These are phyloP conservation scores for Tipula lateralis DNA, from an alignment of 2,888 invertebrate genomes.

Conservation along the genomic window DNA sequence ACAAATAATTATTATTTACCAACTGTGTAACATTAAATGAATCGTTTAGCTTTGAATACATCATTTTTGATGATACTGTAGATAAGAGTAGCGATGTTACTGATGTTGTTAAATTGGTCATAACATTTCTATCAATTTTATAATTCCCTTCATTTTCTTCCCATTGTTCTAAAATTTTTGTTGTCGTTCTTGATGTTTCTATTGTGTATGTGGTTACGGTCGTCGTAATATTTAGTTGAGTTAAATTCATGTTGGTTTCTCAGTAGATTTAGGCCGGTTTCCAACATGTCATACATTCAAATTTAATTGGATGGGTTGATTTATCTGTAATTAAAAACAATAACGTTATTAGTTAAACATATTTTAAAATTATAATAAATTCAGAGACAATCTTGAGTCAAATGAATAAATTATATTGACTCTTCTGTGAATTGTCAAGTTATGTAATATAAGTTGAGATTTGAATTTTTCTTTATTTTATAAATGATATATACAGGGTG, in stretches of 20 bases:
- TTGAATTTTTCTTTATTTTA: too few species aligned
- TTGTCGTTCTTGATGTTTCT: slow-evolving; percentile 3
- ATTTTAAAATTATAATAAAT: neutral
- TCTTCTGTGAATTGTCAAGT: too few species aligned
- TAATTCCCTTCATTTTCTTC: neutral
- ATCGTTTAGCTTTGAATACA: neutral
- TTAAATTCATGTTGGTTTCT: neutral
- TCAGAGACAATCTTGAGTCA: too few species aligned
- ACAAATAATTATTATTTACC: neutral
- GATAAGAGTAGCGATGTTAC: neutral
- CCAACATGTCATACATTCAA: neutral
- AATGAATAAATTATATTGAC: too few species aligned
- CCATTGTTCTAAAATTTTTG: neutral
- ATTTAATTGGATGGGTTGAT: neutral
- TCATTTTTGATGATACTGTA: neutral
- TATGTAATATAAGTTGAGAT: too few species aligned
- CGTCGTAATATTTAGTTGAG: neutral
- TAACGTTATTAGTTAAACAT: neutral
- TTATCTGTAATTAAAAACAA: neutral
- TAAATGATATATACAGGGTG: too few species aligned
- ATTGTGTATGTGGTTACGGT: neutral
- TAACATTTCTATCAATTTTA: neutral
- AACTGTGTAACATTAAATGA: neutral
- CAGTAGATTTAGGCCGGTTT: neutral
- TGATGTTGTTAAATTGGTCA: neutral